Conservation (phyloP, 2,888 invertebrate species). For the Diogma glabrata region DNA sequence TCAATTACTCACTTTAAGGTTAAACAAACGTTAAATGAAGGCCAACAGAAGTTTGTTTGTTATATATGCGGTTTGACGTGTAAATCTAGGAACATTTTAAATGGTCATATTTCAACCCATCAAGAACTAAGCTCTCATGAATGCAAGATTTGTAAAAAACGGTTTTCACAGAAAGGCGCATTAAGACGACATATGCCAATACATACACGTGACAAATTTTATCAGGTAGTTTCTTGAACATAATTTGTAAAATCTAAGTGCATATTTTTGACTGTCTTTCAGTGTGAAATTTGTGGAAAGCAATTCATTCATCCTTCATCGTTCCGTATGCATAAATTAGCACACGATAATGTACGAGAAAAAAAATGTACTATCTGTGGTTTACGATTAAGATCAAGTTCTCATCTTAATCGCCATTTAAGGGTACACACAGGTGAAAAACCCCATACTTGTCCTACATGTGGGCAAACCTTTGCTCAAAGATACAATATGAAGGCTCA, state of each 20-base stretch:
- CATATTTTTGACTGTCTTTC: too few species aligned
- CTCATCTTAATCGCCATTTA: constrained; percentile 38
- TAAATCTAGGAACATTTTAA: constrained; percentile 38
- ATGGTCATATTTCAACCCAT: constrained; percentile 41
- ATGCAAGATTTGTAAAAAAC: constrained; percentile 40
- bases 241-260: too few species aligned
- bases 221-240: too few species aligned
- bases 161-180: constrained; percentile 43
- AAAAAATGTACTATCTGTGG: constrained; percentile 31
- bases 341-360: constrained; percentile 27
- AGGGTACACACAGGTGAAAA: constrained; percentile 37
- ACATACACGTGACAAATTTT: constrained; percentile 40
- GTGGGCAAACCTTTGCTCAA: constrained; percentile 18
- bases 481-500: constrained; percentile 10
- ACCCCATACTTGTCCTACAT: constrained; percentile 18
- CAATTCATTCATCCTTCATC: constrained; percentile 36
- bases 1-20: too few species aligned
- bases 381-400: constrained; percentile 36
- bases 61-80: constrained; percentile 42
- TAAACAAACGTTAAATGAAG: too few species aligned
- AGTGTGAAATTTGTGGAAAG: constrained; percentile 36
- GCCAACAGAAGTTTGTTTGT: too few species aligned
- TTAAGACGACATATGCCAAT: constrained; percentile 41
- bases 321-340: constrained; percentile 35
- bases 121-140: constrained; percentile 38